Evolutionary conservation across 1,140 invertebrate genomes (phyloP), one percentile per base, ranked within the genome.

Genomic region (Megalopta genalis): DNA sequence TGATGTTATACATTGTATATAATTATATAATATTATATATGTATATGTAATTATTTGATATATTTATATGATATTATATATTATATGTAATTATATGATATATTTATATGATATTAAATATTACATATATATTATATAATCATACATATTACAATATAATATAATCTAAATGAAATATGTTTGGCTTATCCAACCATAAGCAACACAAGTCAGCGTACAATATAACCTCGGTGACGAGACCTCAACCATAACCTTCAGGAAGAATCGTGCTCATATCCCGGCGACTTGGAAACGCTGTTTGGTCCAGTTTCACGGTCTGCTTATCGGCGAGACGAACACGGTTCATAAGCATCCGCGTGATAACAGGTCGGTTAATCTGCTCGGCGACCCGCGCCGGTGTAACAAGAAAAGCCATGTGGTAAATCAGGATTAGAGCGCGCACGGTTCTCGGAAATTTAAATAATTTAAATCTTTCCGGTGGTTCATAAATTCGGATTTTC

Each of bases 401-500:
- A 86, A 87, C 83, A 86, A 87, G 80, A 83, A 85, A 81, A 87
- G 84, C 73, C 84, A 78, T 42, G 86, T 86, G 86, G 84, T 89
- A 89, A 89, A 89, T 89, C 84, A 86, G 81, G 86, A 89, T 89
- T 88, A 86, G 69, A 87, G 73, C 37, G 42, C 10, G 52, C 71
- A 65, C 64, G 21, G 54, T 37, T 62, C n/a, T n/a, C 71, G 59
- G 80, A 82, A 85, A 89, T 89, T 89, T 84, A 85, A 89, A 88
- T 88, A 84, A 87, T 85, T 88, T 87, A 88, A 88, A 80, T 83
- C 84, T 77, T 83, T 81, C 76, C 78, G 67, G 63, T 63, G 77
- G 80, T 86, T 85, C 82, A 87, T 87, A 87, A 87, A 87, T 87
- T 85, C 67, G 86, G 83, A 85, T 87, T 84, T 86, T 80, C 81